A percentile compares a stretch with the other conserved stretches of the same genome.
phyloP scores from a whole-genome alignment of 2,888 invertebrate species.

The Ectemnius lituratus region DNA sequence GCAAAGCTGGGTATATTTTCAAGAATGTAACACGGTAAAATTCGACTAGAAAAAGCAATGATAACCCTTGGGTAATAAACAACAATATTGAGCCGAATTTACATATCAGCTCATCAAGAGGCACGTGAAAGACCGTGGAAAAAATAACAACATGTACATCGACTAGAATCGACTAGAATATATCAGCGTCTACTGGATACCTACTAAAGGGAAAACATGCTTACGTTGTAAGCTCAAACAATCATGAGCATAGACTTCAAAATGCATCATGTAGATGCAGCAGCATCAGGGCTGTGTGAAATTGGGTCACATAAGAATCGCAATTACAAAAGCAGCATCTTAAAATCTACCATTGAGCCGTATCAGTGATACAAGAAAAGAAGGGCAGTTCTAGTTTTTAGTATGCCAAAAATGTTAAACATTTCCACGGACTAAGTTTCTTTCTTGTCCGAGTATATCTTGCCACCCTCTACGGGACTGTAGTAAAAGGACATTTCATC shows the following conservation, averaged over 20 bases:
- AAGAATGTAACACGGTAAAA: slow-evolving; percentile 42
- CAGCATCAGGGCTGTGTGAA: slow-evolving; percentile 16
- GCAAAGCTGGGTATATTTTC: slow-evolving; percentile 37
- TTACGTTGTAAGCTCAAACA: slow-evolving; percentile 21
- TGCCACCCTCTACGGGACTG: slow-evolving; percentile 89
- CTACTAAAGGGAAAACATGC: slow-evolving; percentile 1
- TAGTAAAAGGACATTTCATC: slow-evolving; percentile 93
- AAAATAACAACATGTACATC: slow-evolving; percentile 50
- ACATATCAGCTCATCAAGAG: slow-evolving; percentile 24
- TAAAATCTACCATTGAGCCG: slow-evolving; percentile 14
- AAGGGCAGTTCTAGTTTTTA: slow-evolving; percentile 12
- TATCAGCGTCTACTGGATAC: slow-evolving; percentile 5
- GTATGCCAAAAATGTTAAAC: slow-evolving; percentile 42
- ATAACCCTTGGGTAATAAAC: slow-evolving; percentile 42
- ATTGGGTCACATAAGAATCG: slow-evolving; percentile 22
- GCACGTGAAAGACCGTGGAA: slow-evolving; percentile 49
- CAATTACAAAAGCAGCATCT: slow-evolving; percentile 22
- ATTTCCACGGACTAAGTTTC: slow-evolving; percentile 57
- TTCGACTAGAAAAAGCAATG: slow-evolving; percentile 55
- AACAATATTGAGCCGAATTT: slow-evolving; percentile 38
- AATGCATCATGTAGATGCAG: slow-evolving; percentile 30
- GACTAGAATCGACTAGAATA: slow-evolving; percentile 54
- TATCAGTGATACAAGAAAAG: slow-evolving; percentile 6
- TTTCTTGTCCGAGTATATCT: slow-evolving; percentile 80
- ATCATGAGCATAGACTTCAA: no score